A percentile compares a stretch with the other conserved stretches of the same genome.
phyloP scores from a whole-genome alignment of 2,113 vertebrate genomes.

The Syngnathus floridae region DNA sequence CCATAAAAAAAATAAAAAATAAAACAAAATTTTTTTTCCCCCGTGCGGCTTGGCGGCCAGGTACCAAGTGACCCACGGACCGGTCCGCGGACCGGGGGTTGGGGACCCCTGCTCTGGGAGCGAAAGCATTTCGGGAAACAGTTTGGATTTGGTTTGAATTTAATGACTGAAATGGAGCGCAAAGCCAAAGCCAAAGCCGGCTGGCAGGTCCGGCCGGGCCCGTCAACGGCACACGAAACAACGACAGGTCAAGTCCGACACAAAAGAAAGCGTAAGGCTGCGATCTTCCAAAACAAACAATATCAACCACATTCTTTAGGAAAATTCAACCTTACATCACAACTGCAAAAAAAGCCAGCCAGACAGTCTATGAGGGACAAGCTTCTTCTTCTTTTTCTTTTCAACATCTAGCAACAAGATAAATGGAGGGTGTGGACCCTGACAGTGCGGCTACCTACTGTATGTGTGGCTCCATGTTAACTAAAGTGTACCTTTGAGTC shows the following conservation, averaged over 20 bases:
- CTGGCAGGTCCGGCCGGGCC: conserved; percentile 16
- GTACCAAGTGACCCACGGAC: too few species aligned
- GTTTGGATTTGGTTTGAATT: conserved; percentile 22
- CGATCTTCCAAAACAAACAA: conserved; percentile 36
- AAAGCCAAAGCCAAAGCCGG: conserved; percentile 3
- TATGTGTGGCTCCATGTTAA: conserved; percentile 37
- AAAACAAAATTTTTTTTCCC: too few species aligned
- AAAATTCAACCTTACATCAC: conserved; percentile 36
- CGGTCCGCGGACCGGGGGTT: too few species aligned
- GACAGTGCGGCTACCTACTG: conserved; percentile 49
- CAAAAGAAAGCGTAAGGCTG: conserved; percentile 22
- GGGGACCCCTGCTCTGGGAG: neutral
- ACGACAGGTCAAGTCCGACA: conserved; percentile 11
- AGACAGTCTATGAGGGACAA: conserved; percentile 41
- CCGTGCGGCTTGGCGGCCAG: too few species aligned
- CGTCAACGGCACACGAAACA: conserved; percentile 26
- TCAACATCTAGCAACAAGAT: conserved; percentile 59
- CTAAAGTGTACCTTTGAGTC: conserved; percentile 29
- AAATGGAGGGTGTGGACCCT: conserved; percentile 31
- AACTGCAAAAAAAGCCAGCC: conserved; percentile 26
- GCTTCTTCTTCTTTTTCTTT: conserved; percentile 29
- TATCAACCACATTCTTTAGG: conserved; percentile 23
- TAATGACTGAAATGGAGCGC: conserved; percentile 34
- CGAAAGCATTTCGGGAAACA: neutral
- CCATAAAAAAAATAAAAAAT: too few species aligned